phyloP scores from a whole-genome alignment of 2,888 invertebrate genomes.

The Tinea semifulvella region DNA sequence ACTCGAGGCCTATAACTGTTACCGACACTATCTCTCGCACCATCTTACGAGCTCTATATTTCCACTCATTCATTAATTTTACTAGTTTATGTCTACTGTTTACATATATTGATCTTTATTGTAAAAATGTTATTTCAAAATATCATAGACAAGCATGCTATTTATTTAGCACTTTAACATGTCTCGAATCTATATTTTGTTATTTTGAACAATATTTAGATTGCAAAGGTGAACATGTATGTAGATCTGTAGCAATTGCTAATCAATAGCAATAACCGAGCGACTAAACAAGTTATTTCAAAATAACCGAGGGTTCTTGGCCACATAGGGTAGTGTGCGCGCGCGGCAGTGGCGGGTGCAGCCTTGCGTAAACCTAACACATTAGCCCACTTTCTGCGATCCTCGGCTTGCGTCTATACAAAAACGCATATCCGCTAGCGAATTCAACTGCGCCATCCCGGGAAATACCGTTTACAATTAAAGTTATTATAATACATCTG shows the following conservation, averaged over 20 bases:
- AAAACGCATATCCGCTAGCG: conserved; percentile 49
- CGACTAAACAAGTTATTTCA: conserved; percentile 8
- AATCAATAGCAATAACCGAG: conserved; percentile 8
- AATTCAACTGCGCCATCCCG: conserved; percentile 19
- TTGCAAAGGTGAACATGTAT: not conserved
- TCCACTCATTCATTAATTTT: not conserved
- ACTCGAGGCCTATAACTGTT: conserved; percentile 7
- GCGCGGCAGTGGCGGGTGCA: conserved; percentile 9
- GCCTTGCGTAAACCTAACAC: conserved; percentile 40
- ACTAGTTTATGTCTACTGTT: too few relatives aligned
- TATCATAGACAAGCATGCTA: too few relatives aligned
- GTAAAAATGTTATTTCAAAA: too few relatives aligned
- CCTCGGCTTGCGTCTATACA: conserved; percentile 31
- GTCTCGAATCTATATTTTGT: too few relatives aligned
- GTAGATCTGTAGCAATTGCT: conserved; percentile 8
- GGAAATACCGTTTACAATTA: conserved; percentile 16
- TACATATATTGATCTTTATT: too few relatives aligned
- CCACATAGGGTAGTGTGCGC: not conserved
- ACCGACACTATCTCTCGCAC: not conserved
- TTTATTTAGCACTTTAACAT: too few relatives aligned
- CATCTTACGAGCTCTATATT: conserved; percentile 7
- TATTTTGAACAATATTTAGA: too few relatives aligned
- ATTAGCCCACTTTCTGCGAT: conserved; percentile 55
- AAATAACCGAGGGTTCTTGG: conserved; percentile 3
- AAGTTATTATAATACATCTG: not conserved